phyloP scores from a whole-genome alignment of 2,113 vertebrate genomes.

The Peromyscus polionotus region DNA sequence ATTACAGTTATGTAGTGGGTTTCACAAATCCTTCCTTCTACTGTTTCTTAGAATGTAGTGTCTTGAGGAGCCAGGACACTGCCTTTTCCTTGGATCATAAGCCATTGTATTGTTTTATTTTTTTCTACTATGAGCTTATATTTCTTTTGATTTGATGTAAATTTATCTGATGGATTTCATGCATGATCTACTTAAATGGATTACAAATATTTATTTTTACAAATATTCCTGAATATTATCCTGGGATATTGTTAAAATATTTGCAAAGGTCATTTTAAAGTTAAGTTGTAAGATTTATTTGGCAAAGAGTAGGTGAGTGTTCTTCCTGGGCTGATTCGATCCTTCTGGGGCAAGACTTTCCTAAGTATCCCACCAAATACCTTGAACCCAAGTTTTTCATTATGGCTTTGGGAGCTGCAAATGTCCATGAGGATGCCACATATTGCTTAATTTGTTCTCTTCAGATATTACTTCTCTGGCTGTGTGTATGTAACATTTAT shows the following conservation, averaged over 20 bases:
- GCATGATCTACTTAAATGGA: not conserved
- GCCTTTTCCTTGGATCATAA: rapidly evolving
- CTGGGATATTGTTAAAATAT: not conserved
- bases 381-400: not conserved
- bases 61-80: no score
- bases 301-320: not conserved
- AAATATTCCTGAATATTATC: not conserved
- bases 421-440: not conserved
- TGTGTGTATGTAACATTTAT: not conserved
- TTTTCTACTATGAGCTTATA: not conserved
- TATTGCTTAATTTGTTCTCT: not conserved
- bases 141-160: not conserved
- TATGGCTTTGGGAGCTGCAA: not conserved
- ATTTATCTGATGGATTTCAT: not conserved
- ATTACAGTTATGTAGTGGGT: not conserved
- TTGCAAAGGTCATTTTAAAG: not conserved
- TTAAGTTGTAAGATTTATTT: not conserved
- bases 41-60: not conserved
- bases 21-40: not conserved
- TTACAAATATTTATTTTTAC: not conserved
- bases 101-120: not conserved
- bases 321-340: not conserved
- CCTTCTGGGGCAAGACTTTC: no score
- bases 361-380: no score
- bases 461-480: not conserved